Evolutionary conservation across 1,140 invertebrate genomes (phyloP), one percentile per base, ranked within the genome.

Genomic region (Saccostrea echinata): DNA sequence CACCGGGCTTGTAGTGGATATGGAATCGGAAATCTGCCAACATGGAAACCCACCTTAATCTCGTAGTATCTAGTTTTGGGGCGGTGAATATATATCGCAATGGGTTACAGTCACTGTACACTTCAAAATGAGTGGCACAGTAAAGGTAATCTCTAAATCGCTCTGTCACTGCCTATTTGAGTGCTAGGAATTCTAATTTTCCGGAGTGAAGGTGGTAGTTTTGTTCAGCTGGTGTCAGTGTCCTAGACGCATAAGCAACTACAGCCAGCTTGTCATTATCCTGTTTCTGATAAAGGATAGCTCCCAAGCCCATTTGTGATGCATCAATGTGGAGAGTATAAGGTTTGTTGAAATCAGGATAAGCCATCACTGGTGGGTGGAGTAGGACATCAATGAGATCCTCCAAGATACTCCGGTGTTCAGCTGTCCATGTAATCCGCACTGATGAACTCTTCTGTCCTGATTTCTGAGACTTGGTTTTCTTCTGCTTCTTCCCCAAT

Each of bases 241-340:
- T 87, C 53, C 89, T 83, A 8, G 87, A n/a, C n/a, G n/a, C n/a
- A n/a, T n/a, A n/a, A n/a, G n/a, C n/a, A n/a, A n/a, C n/a, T n/a
- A n/a, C n/a, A 90, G 13, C 76, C 90, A 87, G 33, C 24, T 84
- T 83, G 3, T 83, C 87, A 76, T 87, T 24, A 21, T 88, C 90
- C 16, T 92, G 76, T 11, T 91, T 88, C 91, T 96, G 95, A 27
- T 93, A 92, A 18, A 96, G 71, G 4, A 95, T 92, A 12, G 94
- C 95, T 12, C 94, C 94, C 57, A 95, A 87, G 8, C 94, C 94
- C 88, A 92, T 90, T 8, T 94, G 92, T n/a, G 93, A 94, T 27
- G 95, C 95, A 91, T 96, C n/a, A n/a, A n/a, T n/a, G n/a, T n/a
- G n/a, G n/a, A n/a, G n/a, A n/a, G 95, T 0, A 93, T 94, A 81